phyloP scores from a whole-genome alignment of 2,113 vertebrate genomes.

The Ophiodon elongatus region DNA sequence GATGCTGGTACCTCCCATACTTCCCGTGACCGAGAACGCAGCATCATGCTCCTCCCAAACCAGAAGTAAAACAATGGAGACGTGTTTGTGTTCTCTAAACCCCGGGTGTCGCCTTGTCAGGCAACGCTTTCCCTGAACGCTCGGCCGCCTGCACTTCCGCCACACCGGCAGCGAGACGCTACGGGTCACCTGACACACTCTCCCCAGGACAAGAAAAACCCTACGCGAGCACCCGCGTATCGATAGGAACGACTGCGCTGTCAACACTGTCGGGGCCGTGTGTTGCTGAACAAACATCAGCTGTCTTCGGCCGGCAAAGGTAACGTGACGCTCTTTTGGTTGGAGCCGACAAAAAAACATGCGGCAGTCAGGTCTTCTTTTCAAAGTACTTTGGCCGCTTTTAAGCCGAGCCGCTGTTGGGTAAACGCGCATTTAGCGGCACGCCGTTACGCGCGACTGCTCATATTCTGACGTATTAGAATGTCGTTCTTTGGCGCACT shows the following conservation, averaged over 20 bases:
- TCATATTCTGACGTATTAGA: too few species aligned
- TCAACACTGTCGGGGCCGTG: not conserved
- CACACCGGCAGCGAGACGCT: too few species aligned
- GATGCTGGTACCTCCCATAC: not conserved
- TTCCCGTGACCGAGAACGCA: not conserved
- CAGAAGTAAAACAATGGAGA: not conserved
- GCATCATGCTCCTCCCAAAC: conserved; percentile 51
- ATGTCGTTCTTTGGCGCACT: not conserved
- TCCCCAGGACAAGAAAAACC: fast-evolving
- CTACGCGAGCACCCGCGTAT: fast-evolving
- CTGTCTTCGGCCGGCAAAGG: not conserved
- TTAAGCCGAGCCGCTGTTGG: not conserved
- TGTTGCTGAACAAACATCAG: not conserved
- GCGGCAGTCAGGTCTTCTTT: not conserved
- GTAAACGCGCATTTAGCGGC: not conserved
- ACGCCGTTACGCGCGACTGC: not conserved
- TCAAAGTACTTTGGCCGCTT: not conserved
- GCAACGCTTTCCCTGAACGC: fast-evolving
- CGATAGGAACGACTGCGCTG: not conserved
- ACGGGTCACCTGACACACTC: fast-evolving
- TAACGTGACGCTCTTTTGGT: not conserved
- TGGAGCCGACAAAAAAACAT: not conserved
- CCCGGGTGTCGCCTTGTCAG: fast-evolving
- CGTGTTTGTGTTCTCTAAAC: fast-evolving
- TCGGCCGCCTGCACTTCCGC: not conserved